These are phyloP conservation scores for Heliothis peltigera DNA, from an alignment of 2,888 invertebrate genomes.

Conservation along the genomic window DNA sequence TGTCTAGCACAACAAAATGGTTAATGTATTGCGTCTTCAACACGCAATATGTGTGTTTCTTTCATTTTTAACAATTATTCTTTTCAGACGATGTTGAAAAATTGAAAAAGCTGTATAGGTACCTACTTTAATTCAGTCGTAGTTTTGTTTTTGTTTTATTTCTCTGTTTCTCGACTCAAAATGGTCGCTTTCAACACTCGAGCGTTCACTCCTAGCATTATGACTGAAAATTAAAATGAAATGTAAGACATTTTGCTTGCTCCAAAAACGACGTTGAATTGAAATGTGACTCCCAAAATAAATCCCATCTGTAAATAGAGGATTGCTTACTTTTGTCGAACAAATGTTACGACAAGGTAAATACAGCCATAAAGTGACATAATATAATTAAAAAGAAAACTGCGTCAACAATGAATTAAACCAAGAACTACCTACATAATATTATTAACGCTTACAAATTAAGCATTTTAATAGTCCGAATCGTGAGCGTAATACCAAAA, in stretches of 20 bases:
- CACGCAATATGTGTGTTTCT: constrained; percentile 21
- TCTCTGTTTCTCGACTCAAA: constrained; percentile 41
- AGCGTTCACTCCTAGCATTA: constrained; percentile 38
- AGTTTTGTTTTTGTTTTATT: constrained; percentile 35
- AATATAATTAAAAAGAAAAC: neutral
- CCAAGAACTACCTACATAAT: no score
- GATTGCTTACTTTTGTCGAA: neutral
- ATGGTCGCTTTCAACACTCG: constrained; percentile 39
- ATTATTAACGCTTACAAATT: constrained; percentile 15
- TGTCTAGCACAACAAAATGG: constrained; percentile 46
- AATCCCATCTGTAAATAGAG: neutral
- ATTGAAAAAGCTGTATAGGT: constrained; percentile 28
- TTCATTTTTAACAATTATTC: constrained; percentile 42
- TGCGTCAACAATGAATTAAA: neutral
- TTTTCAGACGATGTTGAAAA: constrained; percentile 42
- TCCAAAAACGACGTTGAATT: neutral
- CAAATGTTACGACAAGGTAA: neutral
- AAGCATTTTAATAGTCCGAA: constrained; percentile 40
- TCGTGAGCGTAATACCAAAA: constrained; percentile 40
- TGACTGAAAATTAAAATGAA: constrained; percentile 35
- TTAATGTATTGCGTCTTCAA: constrained; percentile 35
- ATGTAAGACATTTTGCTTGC: constrained; percentile 17
- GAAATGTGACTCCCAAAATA: neutral
- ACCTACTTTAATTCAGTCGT: constrained; percentile 39
- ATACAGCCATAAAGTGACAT: neutral